phyloP scores from a whole-genome alignment of 2,113 vertebrate species.

The Rhinolophus ferrumequinum region DNA sequence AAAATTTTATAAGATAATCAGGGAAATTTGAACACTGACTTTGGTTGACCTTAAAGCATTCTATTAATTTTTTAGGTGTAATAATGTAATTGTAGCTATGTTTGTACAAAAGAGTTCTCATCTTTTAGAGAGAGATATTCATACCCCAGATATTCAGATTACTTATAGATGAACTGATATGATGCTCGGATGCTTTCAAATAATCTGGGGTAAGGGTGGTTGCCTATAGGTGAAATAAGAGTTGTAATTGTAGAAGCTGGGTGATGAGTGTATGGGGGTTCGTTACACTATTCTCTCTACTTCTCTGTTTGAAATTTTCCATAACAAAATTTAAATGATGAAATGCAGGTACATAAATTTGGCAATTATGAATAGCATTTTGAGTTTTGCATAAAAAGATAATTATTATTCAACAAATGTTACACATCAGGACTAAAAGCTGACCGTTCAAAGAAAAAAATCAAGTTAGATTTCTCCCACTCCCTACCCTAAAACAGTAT shows the following conservation, averaged over 20 bases:
- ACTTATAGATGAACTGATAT: neutral
- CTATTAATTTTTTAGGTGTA: neutral
- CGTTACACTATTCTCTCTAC: neutral
- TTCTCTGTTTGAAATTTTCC: neutral
- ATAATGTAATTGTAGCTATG: neutral
- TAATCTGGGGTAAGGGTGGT: neutral
- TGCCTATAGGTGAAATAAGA: neutral
- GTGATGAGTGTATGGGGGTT: neutral
- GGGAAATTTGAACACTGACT: neutral
- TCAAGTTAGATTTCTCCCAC: neutral
- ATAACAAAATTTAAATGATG: neutral
- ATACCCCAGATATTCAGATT: neutral
- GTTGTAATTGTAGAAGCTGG: neutral
- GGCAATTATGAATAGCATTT: neutral
- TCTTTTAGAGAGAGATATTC: neutral
- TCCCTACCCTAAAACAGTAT: neutral
- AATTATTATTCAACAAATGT: slow-evolving; percentile 14
- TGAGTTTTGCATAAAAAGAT: slow-evolving; percentile 16
- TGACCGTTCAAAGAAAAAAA: neutral
- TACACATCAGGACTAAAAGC: neutral
- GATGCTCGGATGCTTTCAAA: neutral
- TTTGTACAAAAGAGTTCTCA: neutral
- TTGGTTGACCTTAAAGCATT: neutral
- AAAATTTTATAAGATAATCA: neutral
- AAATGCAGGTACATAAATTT: neutral